Evolutionary conservation across 2,888 invertebrate species (phyloP).

Genomic region (Meliscaeva auricollis): DNA sequence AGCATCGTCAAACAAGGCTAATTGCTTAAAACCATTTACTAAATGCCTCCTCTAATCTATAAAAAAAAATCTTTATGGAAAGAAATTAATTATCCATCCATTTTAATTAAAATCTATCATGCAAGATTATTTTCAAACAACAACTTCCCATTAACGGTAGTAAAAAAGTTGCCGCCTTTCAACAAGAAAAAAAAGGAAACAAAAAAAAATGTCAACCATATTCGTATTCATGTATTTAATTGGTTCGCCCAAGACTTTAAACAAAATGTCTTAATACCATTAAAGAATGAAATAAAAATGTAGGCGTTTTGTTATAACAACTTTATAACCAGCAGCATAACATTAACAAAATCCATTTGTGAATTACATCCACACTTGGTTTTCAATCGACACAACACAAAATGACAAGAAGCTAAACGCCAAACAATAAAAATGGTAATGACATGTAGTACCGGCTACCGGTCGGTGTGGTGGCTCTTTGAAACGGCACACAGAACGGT

Average conservation of each 20-base stretch:
- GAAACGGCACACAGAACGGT: slow-evolving; percentile 35
- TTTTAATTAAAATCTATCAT: slow-evolving; percentile 49
- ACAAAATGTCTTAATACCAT: slow-evolving; percentile 37
- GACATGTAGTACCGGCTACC: slow-evolving; percentile 11
- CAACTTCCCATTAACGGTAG: slow-evolving; percentile 36
- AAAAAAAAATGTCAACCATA: slow-evolving; percentile 25
- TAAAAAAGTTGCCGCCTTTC: slow-evolving; percentile 43
- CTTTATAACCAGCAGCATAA: background rate
- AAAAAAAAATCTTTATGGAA: slow-evolving; percentile 18
- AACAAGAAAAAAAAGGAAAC: background rate
- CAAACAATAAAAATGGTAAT: slow-evolving; percentile 65
- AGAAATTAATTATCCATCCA: slow-evolving; percentile 45
- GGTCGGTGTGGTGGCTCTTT: slow-evolving; percentile 5
- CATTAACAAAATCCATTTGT: slow-evolving; percentile 32
- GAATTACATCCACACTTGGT: background rate
- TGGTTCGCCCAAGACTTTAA: slow-evolving; percentile 10
- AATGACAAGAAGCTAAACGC: slow-evolving; percentile 51
- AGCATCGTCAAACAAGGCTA: slow-evolving; percentile 7
- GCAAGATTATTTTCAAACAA: slow-evolving; percentile 37
- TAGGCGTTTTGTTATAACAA: slow-evolving; percentile 37
- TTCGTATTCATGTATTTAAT: slow-evolving; percentile 10
- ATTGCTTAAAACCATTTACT: slow-evolving; percentile 25
- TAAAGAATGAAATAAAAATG: background rate
- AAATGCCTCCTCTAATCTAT: slow-evolving; percentile 2
- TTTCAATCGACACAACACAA: slow-evolving; percentile 33